Evolutionary conservation across 2,888 invertebrate species (phyloP).

Genomic region (Macrosiphum euphorbiae): DNA sequence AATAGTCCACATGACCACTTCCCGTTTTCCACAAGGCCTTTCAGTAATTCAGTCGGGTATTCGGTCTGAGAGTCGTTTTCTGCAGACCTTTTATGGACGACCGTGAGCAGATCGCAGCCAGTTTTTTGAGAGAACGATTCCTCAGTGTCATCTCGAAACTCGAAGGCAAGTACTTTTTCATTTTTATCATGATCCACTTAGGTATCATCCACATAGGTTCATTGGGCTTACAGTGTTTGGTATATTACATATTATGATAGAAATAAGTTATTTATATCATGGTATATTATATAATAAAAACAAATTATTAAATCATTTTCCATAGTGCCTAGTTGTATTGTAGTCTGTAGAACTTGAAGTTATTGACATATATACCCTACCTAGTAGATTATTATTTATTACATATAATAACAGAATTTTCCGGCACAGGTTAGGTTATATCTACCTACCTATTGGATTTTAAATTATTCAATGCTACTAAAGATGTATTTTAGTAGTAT

Average conservation of each 20-base stretch:
- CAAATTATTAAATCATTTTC: neutral
- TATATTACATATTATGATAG: neutral
- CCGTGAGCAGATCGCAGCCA: constrained; percentile 37
- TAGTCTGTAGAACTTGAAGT: neutral
- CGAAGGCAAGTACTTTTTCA: constrained; percentile 69
- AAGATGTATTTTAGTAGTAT: neutral
- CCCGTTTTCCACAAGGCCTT: neutral
- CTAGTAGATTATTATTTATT: neutral
- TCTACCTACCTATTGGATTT: neutral
- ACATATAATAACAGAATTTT: neutral
- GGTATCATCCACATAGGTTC: neutral
- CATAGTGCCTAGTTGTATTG: neutral
- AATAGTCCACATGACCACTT: neutral
- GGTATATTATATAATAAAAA: neutral
- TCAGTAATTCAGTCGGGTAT: neutral
- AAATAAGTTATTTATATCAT: neutral
- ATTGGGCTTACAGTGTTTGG: neutral
- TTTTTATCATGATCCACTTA: neutral
- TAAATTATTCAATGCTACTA: neutral
- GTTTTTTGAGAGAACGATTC: constrained; percentile 71
- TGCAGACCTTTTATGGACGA: neutral
- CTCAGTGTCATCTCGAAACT: constrained; percentile 70
- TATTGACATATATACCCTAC: neutral
- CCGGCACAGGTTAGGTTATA: neutral
- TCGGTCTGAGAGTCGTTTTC: neutral